Evolutionary conservation across 2,113 vertebrate genomes (phyloP).

Genomic region (Oryzias curvinotus): DNA sequence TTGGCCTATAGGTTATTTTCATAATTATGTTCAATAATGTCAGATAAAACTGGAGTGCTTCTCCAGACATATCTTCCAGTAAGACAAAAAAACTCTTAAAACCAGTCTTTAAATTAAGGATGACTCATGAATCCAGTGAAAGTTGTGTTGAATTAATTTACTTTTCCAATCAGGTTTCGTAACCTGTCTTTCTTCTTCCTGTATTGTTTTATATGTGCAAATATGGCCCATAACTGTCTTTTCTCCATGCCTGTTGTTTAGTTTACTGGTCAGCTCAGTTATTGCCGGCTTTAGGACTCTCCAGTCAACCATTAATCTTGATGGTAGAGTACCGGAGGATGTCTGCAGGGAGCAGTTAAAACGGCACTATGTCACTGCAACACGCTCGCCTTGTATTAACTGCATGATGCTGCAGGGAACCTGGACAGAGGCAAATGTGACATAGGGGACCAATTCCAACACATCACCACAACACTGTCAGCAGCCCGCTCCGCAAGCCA

Average conservation of each 20-base stretch:
- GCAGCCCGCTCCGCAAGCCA: slow-evolving; percentile 48
- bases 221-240: slow-evolving; percentile 41
- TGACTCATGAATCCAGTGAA: slow-evolving; percentile 17
- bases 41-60: slow-evolving; percentile 35
- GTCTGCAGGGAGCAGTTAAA: slow-evolving; percentile 60
- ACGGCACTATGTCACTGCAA: slow-evolving; percentile 53
- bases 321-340: slow-evolving; percentile 29
- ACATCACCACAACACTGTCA: slow-evolving; percentile 63
- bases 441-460: slow-evolving; percentile 64
- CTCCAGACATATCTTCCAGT: slow-evolving; percentile 18
- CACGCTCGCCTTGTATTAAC: slow-evolving; percentile 56
- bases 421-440: slow-evolving; percentile 58
- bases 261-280: slow-evolving; percentile 59
- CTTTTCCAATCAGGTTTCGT: slow-evolving; percentile 13
- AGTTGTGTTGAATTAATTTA: slow-evolving; percentile 25
- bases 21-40: slow-evolving; percentile 39
- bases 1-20: slow-evolving; percentile 49
- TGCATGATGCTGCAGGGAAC: slow-evolving; percentile 49
- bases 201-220: slow-evolving; percentile 39
- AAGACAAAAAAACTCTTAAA: not conserved
- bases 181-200: not conserved
- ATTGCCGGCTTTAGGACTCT: slow-evolving; percentile 57
- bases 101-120: slow-evolving; percentile 38
- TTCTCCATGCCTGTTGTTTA: slow-evolving; percentile 51
- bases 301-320: slow-evolving; percentile 56